Conservation (phyloP, 2,888 invertebrate genomes). For the Paralinhomoeus sp. region DNA sequence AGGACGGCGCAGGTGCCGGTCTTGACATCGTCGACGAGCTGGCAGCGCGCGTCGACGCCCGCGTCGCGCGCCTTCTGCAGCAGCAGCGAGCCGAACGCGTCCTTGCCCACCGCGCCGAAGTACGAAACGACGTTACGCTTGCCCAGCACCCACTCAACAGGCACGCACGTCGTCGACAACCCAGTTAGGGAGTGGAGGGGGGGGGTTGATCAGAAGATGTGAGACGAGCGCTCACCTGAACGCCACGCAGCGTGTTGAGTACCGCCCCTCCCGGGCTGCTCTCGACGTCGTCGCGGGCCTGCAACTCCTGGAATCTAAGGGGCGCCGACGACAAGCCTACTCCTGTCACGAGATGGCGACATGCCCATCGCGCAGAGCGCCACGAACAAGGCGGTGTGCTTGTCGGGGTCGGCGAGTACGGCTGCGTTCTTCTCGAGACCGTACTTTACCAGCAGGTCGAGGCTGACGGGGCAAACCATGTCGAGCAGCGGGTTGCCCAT, state of each 20-base stretch:
- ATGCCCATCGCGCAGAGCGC: too few relatives aligned
- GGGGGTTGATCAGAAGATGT: too few relatives aligned
- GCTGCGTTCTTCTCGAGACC: conserved; percentile 68
- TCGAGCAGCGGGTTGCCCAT: conserved; percentile 89
- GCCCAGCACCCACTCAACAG: conserved; percentile 57
- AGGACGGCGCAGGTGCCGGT: conserved; percentile 94
- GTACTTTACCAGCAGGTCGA: conserved; percentile 45
- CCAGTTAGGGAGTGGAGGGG: neutral
- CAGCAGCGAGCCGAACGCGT: conserved; percentile 62
- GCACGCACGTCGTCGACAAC: conserved; percentile 1
- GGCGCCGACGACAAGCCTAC: too few relatives aligned
- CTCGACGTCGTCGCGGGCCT: conserved; percentile 50
- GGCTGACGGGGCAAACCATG: conserved; percentile 57
- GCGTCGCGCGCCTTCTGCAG: conserved; percentile 41
- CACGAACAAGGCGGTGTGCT: conserved; percentile 53
- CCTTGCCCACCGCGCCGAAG: conserved; percentile 81
- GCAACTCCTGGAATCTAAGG: conserved; percentile 44
- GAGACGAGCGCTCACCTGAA: conserved; percentile 35
- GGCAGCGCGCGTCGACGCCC: conserved; percentile 69
- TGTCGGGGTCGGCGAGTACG: conserved; percentile 59
- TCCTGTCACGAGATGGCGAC: too few relatives aligned
- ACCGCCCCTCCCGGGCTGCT: conserved; percentile 87
- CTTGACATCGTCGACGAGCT: conserved; percentile 39
- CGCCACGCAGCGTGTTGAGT: conserved; percentile 71
- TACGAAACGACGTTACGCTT: conserved; percentile 56